A percentile compares a stretch with the other conserved stretches of the same genome.
Evolutionary conservation across 2,888 invertebrate species (phyloP).

Genomic region (Allacma fusca): DNA sequence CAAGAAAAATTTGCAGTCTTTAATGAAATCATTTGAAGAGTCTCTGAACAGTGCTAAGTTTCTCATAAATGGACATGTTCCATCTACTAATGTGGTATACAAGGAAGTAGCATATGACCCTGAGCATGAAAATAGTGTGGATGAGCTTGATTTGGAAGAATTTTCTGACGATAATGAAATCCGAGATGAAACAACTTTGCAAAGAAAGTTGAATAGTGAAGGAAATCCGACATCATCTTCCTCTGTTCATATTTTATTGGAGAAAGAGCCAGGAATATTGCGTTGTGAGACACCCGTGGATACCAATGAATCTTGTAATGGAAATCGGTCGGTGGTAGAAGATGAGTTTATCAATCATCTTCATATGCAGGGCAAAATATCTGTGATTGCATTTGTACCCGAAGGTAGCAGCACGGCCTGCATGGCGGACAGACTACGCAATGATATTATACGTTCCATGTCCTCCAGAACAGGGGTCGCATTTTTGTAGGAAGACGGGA

Average conservation of each 20-base stretch:
- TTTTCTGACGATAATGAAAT: constrained; percentile 29
- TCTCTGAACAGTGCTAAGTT: constrained; percentile 67
- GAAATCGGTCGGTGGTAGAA: constrained; percentile 29
- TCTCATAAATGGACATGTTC: constrained; percentile 77
- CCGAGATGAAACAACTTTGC: too few species aligned
- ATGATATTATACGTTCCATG: constrained; percentile 85
- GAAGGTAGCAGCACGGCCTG: constrained; percentile 47
- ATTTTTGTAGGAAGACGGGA: too few species aligned
- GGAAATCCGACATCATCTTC: not conserved
- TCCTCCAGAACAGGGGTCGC: constrained; percentile 83
- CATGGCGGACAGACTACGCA: constrained; percentile 71
- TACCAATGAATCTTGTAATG: constrained; percentile 22
- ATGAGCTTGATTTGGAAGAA: constrained; percentile 43
- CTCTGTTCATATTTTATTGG: constrained; percentile 57
- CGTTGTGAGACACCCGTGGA: constrained; percentile 38
- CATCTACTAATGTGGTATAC: constrained; percentile 71
- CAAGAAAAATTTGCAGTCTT: constrained; percentile 56
- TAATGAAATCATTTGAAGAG: constrained; percentile 56
- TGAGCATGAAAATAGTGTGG: constrained; percentile 43
- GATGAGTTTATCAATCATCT: constrained; percentile 58
- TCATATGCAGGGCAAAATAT: constrained; percentile 58
- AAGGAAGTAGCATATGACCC: constrained; percentile 64
- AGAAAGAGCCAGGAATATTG: constrained; percentile 49
- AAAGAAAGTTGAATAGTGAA: not conserved
- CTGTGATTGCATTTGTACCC: constrained; percentile 55